These are phyloP conservation scores for Sander vitreus DNA, from an alignment of 2,113 vertebrate species.

Conservation along the genomic window DNA sequence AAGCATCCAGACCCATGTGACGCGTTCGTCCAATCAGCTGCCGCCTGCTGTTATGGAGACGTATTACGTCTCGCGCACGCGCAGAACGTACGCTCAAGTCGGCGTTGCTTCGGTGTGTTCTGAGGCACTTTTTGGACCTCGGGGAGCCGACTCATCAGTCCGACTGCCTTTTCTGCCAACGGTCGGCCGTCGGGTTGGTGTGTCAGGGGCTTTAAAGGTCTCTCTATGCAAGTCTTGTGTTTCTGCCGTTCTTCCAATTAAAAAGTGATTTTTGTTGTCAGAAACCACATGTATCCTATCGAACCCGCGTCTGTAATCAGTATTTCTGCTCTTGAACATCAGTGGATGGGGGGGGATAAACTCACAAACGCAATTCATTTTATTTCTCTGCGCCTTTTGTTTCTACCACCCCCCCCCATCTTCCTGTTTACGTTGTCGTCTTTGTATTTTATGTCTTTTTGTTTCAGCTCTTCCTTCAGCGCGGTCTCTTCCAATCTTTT, in stretches of 20 bases:
- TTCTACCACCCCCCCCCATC: neutral
- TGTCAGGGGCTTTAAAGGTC: neutral
- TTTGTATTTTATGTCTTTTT: slow-evolving; percentile 24
- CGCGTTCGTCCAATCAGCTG: too few relatives aligned
- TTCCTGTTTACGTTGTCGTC: neutral
- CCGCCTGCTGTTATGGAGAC: too few relatives aligned
- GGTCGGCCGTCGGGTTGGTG: too few relatives aligned
- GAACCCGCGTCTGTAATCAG: neutral
- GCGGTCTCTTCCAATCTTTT: slow-evolving; percentile 55
- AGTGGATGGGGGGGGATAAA: slow-evolving; percentile 10
- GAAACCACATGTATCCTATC: slow-evolving; percentile 27
- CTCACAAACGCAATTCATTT: slow-evolving; percentile 21
- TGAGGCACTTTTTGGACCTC: too few relatives aligned
- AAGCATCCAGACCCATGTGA: too few relatives aligned
- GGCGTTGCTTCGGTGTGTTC: too few relatives aligned
- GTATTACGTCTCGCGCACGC: too few relatives aligned
- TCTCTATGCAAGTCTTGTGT: slow-evolving; percentile 78
- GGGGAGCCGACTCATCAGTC: too few relatives aligned
- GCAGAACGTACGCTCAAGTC: too few relatives aligned
- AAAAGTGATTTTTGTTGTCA: neutral
- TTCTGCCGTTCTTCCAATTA: slow-evolving; percentile 34
- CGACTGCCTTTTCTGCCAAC: too few relatives aligned
- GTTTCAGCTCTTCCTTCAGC: slow-evolving; percentile 60
- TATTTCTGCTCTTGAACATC: neutral
- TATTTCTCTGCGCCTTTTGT: slow-evolving; percentile 42